Evolutionary conservation across 2,888 invertebrate species (phyloP), one percentile per base, ranked within the genome.

Genomic region (Mesopsocus fuscifrons): DNA sequence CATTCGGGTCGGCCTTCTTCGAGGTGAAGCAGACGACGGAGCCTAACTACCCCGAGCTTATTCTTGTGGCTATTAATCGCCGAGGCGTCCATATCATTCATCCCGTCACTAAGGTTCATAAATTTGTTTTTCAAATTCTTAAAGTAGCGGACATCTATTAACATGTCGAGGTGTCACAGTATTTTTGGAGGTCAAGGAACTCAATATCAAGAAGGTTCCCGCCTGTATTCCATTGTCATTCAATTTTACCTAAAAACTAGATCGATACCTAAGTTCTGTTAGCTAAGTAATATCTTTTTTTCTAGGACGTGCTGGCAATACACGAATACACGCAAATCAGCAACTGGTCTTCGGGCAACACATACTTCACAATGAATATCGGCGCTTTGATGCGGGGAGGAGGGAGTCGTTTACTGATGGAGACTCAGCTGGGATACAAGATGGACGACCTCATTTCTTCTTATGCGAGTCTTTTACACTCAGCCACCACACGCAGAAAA

Each of bases 371-470:
- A 55, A 77, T 91, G 69, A 88, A 91, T 0, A 84, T 94, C 55
- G 92, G 92, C n/a, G 92, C 88, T 58, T 74, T 94, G 58, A 77
- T 94, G 52, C 74, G 83, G 35, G 89, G 89, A 44, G 82, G 81
- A 21, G 91, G 91, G 59, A 65, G 79, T 45, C 38, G 38, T 5
- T 58, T 72, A 16, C 68, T 94, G 2, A 91, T 88, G 58, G 89
- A 91, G 65, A 94, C 92, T 3, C 77, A 81, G 1, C 68, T 89
- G 54, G 94, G 92, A 30, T 92, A 94, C 64, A 94, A 94, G 69
- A 91, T 94, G 83, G 92, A 94, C 58, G 92, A 94, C 60, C 70
- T 95, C 42, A 72, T 95, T 53, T 83, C 91, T 9, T 92, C 92
- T 0, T 95, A 95, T 59, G 88, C 74, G 51, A 67, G 69, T 47